Conservation (phyloP, 2,797 vertebrate genomes). For the Oophaga sylvatica region DNA sequence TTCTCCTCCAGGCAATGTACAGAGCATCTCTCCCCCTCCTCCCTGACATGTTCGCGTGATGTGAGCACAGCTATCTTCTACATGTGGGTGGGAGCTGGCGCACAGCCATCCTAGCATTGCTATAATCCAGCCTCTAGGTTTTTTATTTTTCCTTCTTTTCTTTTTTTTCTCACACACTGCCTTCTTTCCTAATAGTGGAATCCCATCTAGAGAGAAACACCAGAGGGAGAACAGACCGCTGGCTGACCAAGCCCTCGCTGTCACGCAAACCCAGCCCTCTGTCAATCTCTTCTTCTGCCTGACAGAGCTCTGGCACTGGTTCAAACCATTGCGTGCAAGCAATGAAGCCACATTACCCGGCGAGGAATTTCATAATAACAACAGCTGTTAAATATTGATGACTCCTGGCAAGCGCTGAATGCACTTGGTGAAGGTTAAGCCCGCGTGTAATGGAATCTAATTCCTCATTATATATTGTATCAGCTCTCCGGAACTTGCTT, state of each 20-base stretch:
- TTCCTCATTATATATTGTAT: slow-evolving; percentile 86
- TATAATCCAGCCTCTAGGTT: slow-evolving; percentile 61
- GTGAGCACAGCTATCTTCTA: slow-evolving; percentile 67
- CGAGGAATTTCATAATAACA: slow-evolving; percentile 97
- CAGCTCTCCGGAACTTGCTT: slow-evolving; percentile 79
- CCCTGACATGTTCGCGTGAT: slow-evolving; percentile 75
- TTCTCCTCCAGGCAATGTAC: slow-evolving; percentile 52
- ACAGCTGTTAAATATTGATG: slow-evolving; percentile 99
- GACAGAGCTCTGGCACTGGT: slow-evolving; percentile 81
- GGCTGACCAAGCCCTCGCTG: slow-evolving; percentile 84
- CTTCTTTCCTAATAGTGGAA: slow-evolving; percentile 69
- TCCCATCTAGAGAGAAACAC: slow-evolving; percentile 71
- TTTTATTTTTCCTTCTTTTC: slow-evolving; percentile 1
- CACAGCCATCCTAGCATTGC: slow-evolving; percentile 73
- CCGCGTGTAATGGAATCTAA: slow-evolving; percentile 88
- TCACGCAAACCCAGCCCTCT: slow-evolving; percentile 88
- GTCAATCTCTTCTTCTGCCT: slow-evolving; percentile 84
- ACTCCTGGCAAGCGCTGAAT: slow-evolving; percentile 79
- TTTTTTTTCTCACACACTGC: slow-evolving; percentile 48
- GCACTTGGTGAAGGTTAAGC: slow-evolving; percentile 85
- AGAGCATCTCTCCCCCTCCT: slow-evolving; percentile 51
- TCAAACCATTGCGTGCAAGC: slow-evolving; percentile 96
- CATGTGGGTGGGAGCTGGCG: slow-evolving; percentile 72
- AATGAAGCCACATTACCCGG: slow-evolving; percentile 86
- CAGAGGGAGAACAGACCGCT: slow-evolving; percentile 71